A percentile compares a stretch with the other conserved stretches of the same genome.
phyloP scores from a whole-genome alignment of 2,888 invertebrate species.

The Cacoxenus indagator region DNA sequence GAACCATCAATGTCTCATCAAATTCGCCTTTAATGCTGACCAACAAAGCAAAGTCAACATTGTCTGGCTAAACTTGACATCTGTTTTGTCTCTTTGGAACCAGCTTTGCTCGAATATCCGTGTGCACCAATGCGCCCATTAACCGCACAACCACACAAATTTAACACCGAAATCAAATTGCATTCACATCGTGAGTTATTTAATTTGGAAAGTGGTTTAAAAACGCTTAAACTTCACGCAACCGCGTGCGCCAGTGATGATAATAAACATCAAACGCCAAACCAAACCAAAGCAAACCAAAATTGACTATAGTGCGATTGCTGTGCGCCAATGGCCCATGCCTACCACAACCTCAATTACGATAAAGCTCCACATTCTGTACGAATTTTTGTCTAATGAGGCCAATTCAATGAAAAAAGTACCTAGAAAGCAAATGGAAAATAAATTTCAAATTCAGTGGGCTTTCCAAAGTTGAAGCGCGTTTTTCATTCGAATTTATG shows the following conservation, averaged over 20 bases:
- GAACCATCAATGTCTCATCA: conserved; percentile 64
- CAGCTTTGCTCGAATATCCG: neutral
- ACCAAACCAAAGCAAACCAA: too few relatives aligned
- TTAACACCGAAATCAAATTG: neutral
- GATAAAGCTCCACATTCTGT: neutral
- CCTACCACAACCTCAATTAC: neutral
- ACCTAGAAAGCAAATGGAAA: conserved; percentile 34
- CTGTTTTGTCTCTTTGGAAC: conserved; percentile 6
- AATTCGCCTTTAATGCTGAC: conserved; percentile 20
- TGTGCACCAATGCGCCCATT: neutral
- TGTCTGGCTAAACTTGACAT: neutral
- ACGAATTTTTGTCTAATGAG: conserved; percentile 43
- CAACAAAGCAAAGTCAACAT: neutral
- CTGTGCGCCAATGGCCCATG: neutral
- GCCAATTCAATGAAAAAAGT: conserved; percentile 54
- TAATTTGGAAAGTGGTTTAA: conserved; percentile 44
- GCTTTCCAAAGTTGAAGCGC: neutral
- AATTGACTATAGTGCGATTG: neutral
- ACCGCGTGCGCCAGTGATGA: neutral
- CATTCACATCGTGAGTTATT: conserved; percentile 43
- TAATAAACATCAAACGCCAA: neutral
- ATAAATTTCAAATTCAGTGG: conserved; percentile 1
- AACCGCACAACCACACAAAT: neutral
- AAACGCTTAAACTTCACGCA: conserved; percentile 45
- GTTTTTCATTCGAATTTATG: neutral